A percentile compares a stretch with the other conserved stretches of the same genome.
Evolutionary conservation across 2,888 invertebrate species (phyloP).

Genomic region (Euzetes globulus): DNA sequence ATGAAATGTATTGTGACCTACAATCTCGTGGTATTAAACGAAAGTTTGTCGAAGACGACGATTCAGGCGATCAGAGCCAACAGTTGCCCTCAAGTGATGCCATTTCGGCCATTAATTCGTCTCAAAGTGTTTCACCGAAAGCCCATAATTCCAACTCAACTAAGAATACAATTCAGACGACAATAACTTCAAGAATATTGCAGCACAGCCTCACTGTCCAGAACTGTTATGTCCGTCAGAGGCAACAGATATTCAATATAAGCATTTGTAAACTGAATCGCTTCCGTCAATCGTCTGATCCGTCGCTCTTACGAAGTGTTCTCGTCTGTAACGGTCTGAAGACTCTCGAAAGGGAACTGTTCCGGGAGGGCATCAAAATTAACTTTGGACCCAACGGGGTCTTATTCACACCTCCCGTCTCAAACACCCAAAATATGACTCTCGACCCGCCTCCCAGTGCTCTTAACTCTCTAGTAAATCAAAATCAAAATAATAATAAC

Average conservation of each 20-base stretch:
- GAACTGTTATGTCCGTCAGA: slow-evolving; percentile 54
- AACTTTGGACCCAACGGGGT: slow-evolving; percentile 37
- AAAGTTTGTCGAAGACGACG: slow-evolving; percentile 38
- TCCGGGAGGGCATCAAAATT: slow-evolving; percentile 52
- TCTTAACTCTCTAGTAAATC: neutral
- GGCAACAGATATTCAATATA: slow-evolving; percentile 79
- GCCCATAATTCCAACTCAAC: neutral
- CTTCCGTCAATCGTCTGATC: slow-evolving; percentile 78
- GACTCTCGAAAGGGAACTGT: slow-evolving; percentile 80
- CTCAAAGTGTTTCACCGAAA: slow-evolving; percentile 7
- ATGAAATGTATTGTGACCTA: slow-evolving; percentile 38
- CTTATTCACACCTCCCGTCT: slow-evolving; percentile 36
- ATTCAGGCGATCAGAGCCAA: slow-evolving; percentile 29
- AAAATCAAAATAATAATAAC: neutral
- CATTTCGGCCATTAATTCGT: neutral
- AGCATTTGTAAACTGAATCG: slow-evolving; percentile 85
- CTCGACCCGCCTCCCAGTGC: slow-evolving; percentile 22
- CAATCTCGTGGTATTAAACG: slow-evolving; percentile 39
- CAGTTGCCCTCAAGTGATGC: neutral
- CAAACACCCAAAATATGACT: slow-evolving; percentile 18
- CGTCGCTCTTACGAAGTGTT: slow-evolving; percentile 78
- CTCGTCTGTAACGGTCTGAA: slow-evolving; percentile 86
- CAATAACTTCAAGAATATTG: neutral
- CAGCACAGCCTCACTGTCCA: slow-evolving; percentile 21
- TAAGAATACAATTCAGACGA: neutral